Conservation (phyloP, 2,888 invertebrate species). For the Archips xylosteana region DNA sequence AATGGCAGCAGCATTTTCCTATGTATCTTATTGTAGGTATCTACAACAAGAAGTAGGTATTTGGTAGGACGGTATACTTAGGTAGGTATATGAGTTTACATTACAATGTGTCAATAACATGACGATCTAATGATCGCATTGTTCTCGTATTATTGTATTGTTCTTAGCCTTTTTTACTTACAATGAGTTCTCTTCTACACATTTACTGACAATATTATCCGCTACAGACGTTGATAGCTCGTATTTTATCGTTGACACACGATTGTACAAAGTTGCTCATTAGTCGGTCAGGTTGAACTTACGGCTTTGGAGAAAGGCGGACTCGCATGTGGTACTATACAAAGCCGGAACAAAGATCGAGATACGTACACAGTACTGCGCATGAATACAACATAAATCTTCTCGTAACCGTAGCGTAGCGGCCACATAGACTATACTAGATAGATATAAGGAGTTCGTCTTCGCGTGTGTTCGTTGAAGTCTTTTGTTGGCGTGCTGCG, state of each 20-base stretch:
- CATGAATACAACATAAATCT: constrained; percentile 54
- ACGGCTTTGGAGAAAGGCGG: constrained; percentile 63
- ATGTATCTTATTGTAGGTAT: too few relatives aligned
- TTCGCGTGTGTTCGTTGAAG: constrained; percentile 64
- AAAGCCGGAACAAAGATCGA: constrained; percentile 39
- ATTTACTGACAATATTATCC: neutral
- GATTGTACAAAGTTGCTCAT: constrained; percentile 38
- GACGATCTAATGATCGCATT: constrained; percentile 2
- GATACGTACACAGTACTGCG: constrained; percentile 39
- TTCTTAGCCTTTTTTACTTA: neutral
- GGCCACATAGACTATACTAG: constrained; percentile 23
- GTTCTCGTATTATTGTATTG: neutral
- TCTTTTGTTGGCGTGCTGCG: constrained; percentile 62
- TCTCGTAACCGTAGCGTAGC: constrained; percentile 49
- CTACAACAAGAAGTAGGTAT: neutral
- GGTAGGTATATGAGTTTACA: neutral
- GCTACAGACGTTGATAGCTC: neutral
- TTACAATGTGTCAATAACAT: neutral
- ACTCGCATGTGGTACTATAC: constrained; percentile 50
- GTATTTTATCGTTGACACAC: constrained; percentile 30
- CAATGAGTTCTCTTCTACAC: neutral
- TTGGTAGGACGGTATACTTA: too few relatives aligned
- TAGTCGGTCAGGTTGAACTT: constrained; percentile 60
- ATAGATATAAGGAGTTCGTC: constrained; percentile 45
- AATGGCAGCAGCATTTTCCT: too few relatives aligned